These are phyloP conservation scores for Leguminivora glycinivorella DNA, from an alignment of 1,140 invertebrate genomes.

Conservation along the genomic window DNA sequence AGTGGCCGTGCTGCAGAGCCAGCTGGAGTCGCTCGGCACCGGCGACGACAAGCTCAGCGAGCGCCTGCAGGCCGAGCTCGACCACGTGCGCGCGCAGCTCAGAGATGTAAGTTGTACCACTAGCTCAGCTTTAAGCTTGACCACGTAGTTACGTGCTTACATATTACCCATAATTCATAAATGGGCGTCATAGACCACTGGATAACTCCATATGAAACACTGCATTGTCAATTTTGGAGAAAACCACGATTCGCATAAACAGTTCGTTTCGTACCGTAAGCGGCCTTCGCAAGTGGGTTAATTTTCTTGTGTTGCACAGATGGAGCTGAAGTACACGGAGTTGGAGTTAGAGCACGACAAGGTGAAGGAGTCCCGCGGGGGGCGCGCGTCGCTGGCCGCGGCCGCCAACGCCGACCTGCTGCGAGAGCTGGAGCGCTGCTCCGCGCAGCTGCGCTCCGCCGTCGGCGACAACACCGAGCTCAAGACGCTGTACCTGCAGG, in stretches of 20 bases:
- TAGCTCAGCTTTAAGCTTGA: not conserved
- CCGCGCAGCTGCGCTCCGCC: conserved; percentile 61
- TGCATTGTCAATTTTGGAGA: too few species aligned
- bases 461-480: conserved; percentile 66
- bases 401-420: conserved; percentile 63
- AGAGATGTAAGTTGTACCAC: conserved; percentile 45
- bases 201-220: too few species aligned
- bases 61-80: conserved; percentile 51
- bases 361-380: conserved; percentile 53
- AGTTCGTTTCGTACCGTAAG: too few species aligned
- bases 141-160: too few species aligned
- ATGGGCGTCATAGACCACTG: too few species aligned
- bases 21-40: conserved; percentile 58
- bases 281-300: too few species aligned
- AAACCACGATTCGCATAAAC: too few species aligned
- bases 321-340: conserved; percentile 66
- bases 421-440: conserved; percentile 62
- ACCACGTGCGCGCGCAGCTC: conserved; percentile 54
- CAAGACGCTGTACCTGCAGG: conserved; percentile 71
- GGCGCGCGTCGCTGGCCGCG: conserved; percentile 60
- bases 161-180: too few species aligned
- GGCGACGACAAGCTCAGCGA: conserved; percentile 58
- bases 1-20: conserved; percentile 61
- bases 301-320: conserved; percentile 36
- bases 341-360: conserved; percentile 68